These are phyloP conservation scores for Agapornis canus DNA, from an alignment of 2,797 vertebrate genomes.

Conservation along the genomic window DNA sequence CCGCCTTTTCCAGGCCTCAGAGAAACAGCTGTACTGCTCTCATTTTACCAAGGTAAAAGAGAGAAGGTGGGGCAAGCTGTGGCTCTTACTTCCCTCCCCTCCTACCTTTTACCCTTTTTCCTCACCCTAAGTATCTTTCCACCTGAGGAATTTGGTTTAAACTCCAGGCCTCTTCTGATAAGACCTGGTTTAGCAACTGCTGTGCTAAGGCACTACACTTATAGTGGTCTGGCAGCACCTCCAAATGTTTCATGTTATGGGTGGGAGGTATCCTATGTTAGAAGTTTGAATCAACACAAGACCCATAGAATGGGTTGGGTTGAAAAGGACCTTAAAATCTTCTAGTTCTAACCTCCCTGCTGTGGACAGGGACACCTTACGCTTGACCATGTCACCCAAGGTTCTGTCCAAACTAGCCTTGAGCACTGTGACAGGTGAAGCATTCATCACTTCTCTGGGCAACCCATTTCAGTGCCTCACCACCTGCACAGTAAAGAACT, in stretches of 20 bases:
- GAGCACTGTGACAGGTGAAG: background rate
- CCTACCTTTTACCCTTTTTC: background rate
- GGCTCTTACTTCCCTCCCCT: background rate
- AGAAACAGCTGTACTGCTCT: background rate
- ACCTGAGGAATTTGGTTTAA: background rate
- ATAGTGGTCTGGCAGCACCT: background rate
- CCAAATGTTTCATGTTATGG: background rate
- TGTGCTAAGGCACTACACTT: too few species aligned
- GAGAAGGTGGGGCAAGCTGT: background rate
- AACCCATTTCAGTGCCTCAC: background rate
- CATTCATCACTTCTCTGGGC: background rate
- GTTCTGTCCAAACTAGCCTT: background rate
- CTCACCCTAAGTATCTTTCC: rapidly evolving
- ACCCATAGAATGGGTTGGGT: background rate
- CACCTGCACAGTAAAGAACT: background rate
- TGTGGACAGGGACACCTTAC: background rate
- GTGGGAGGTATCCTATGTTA: background rate
- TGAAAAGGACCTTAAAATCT: background rate
- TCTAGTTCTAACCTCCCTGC: background rate
- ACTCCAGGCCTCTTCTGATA: background rate
- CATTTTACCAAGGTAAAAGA: background rate
- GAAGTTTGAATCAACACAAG: rapidly evolving
- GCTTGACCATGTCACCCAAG: background rate
- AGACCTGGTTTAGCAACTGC: background rate
- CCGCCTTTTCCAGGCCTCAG: background rate